phyloP scores from a whole-genome alignment of 2,113 vertebrate genomes.

The Galeopterus variegatus region DNA sequence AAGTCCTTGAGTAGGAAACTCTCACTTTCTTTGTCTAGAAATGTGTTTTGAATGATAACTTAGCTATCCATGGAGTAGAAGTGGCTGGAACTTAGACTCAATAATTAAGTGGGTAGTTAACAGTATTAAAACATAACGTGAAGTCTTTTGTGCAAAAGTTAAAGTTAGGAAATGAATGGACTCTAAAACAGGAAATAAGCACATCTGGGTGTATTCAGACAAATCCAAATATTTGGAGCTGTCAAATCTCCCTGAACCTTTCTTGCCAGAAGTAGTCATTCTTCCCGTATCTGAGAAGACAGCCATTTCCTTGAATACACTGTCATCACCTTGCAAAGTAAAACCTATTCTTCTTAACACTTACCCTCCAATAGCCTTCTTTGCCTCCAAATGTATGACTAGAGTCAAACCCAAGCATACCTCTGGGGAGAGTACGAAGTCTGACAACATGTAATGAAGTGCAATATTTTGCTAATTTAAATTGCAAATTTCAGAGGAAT shows the following conservation, averaged over 20 bases:
- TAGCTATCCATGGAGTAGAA: background rate
- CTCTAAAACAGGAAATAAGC: background rate
- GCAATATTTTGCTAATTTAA: conserved; percentile 24
- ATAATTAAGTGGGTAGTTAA: background rate
- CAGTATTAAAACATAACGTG: background rate
- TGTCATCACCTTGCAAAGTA: background rate
- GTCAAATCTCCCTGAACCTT: background rate
- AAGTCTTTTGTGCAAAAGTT: background rate
- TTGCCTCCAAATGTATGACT: background rate
- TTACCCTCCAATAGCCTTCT: background rate
- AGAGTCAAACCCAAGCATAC: background rate
- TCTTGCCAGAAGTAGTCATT: background rate
- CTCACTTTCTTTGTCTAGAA: conserved; percentile 20
- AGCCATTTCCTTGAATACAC: background rate
- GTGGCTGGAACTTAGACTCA: background rate
- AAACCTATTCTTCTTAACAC: background rate
- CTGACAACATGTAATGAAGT: background rate
- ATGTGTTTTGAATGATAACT: conserved; percentile 23
- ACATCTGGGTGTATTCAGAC: background rate
- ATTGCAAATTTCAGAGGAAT: conserved; percentile 19
- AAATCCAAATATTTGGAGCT: background rate
- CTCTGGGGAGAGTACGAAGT: background rate
- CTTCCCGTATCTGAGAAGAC: background rate
- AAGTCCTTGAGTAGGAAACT: background rate
- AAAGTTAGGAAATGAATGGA: conserved; percentile 13